These are phyloP conservation scores for Xenopus laevis DNA, from an alignment of 2,113 vertebrate genomes.

Conservation along the genomic window DNA sequence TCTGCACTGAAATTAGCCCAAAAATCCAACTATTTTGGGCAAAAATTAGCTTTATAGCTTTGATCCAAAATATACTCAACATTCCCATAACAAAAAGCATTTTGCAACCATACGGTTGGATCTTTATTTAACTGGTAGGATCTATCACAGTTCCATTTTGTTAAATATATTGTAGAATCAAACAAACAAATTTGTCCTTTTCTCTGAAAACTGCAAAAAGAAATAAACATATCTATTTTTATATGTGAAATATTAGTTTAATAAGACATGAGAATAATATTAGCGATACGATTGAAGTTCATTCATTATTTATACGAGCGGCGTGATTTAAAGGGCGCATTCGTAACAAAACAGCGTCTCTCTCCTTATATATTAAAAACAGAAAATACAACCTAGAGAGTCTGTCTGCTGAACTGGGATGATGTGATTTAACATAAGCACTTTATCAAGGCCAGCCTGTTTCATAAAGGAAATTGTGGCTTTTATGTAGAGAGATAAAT, in stretches of 20 bases:
- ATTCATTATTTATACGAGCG: constrained; percentile 75
- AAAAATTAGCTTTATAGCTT: neutral
- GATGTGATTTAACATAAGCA: constrained; percentile 78
- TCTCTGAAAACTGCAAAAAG: constrained; percentile 25
- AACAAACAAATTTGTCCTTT: neutral
- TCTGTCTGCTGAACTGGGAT: constrained; percentile 70
- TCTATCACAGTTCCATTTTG: neutral
- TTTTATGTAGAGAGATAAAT: constrained; percentile 85
- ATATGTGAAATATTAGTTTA: constrained; percentile 90
- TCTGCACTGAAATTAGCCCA: too few relatives aligned
- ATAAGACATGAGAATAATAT: constrained; percentile 86
- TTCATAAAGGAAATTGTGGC: constrained; percentile 67
- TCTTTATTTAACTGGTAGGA: neutral
- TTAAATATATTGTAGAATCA: neutral
- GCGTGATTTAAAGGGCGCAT: constrained; percentile 70
- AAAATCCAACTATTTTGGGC: too few relatives aligned
- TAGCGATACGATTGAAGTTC: constrained; percentile 70
- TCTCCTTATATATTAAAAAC: constrained; percentile 62
- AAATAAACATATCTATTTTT: constrained; percentile 37
- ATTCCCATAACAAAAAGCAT: neutral
- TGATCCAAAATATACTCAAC: neutral
- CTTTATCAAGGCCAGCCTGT: constrained; percentile 76
- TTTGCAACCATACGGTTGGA: neutral
- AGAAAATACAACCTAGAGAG: constrained; percentile 69
- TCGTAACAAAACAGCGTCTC: constrained; percentile 61